Percentiles rank a stretch among this genome's conserved stretches.
Evolutionary conservation across 2,113 vertebrate species (phyloP).

Genomic region (Antigone vipio): DNA sequence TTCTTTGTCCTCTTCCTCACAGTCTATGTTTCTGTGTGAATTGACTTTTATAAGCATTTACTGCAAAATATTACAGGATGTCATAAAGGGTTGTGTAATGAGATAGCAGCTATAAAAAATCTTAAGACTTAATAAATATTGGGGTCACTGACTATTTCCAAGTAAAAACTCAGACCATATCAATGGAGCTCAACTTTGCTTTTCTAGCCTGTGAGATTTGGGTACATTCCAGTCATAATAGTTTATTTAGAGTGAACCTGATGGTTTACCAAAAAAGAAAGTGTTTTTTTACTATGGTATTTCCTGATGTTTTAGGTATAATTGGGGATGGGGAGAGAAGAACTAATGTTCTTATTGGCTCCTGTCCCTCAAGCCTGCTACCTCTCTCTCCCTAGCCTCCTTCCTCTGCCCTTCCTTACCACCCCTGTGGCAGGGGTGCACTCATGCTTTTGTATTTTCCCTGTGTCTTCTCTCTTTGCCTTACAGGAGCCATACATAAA

Average conservation of each 20-base stretch:
- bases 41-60: slow-evolving; percentile 22
- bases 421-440: not conserved
- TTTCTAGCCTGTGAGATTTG: slow-evolving; percentile 44
- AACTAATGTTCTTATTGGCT: not conserved
- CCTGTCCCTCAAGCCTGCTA: not conserved
- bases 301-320: slow-evolving; percentile 3
- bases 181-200: not conserved
- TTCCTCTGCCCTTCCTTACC: not conserved
- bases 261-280: slow-evolving; percentile 11
- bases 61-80: slow-evolving; percentile 34
- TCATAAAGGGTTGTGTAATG: slow-evolving; percentile 49
- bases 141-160: slow-evolving; percentile 18
- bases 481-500: slow-evolving; percentile 62
- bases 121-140: slow-evolving; percentile 19
- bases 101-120: slow-evolving; percentile 38
- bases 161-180: not conserved
- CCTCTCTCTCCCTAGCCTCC: not conserved
- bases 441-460: not conserved
- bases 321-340: not conserved
- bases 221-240: slow-evolving; percentile 42
- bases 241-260: slow-evolving; percentile 10
- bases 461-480: not conserved
- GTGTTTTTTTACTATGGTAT: not conserved
- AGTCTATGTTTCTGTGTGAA: not conserved
- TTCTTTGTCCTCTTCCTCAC: not conserved